These are phyloP conservation scores for Xylophagus ater DNA, from an alignment of 2,888 invertebrate genomes.

Conservation along the genomic window DNA sequence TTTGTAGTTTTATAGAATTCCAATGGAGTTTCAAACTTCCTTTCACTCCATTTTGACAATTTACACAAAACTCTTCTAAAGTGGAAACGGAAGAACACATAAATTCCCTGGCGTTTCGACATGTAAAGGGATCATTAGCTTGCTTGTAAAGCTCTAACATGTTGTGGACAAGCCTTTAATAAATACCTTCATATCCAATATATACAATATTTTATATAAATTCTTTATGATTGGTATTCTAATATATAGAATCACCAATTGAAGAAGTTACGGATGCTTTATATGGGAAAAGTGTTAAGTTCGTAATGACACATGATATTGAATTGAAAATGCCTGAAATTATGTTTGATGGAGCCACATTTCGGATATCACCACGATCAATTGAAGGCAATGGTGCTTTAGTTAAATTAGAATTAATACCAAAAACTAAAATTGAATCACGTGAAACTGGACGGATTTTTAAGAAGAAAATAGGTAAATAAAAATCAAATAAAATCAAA, in stretches of 20 bases:
- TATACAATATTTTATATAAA: too few species aligned
- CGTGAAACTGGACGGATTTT: conserved; percentile 50
- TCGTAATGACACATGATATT: conserved; percentile 67
- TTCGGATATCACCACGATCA: conserved; percentile 62
- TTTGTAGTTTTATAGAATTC: too few species aligned
- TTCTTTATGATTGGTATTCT: too few species aligned
- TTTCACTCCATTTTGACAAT: too few species aligned
- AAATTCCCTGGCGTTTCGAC: too few species aligned
- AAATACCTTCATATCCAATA: too few species aligned
- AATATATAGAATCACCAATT: conserved; percentile 52
- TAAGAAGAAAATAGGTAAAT: conserved; percentile 36
- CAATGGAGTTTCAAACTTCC: too few species aligned
- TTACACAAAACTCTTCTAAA: too few species aligned
- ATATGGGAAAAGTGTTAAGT: conserved; percentile 57
- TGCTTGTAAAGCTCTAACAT: too few species aligned
- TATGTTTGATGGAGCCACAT: conserved; percentile 59
- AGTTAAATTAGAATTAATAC: conserved; percentile 59
- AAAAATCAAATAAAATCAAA: neutral
- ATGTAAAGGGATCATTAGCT: too few species aligned
- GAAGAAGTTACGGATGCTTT: conserved; percentile 65
- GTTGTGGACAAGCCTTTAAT: too few species aligned
- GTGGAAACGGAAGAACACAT: too few species aligned
- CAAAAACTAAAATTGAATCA: conserved; percentile 39
- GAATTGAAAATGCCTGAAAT: conserved; percentile 59
- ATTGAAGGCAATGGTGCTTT: conserved; percentile 63